Evolutionary conservation across 2,113 vertebrate species (phyloP).

Genomic region (Athene noctua): DNA sequence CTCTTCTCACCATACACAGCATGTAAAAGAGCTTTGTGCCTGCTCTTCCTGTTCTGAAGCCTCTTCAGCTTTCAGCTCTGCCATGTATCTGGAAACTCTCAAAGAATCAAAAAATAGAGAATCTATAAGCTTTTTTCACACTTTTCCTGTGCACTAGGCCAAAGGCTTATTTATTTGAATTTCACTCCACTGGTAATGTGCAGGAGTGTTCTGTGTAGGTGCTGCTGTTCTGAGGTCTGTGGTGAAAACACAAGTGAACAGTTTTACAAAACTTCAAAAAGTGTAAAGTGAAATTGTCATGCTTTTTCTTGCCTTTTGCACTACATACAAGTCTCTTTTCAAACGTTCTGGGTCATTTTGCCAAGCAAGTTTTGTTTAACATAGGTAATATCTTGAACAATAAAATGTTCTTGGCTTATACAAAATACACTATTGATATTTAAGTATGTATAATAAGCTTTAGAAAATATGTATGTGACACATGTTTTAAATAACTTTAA

Average conservation of each 20-base stretch:
- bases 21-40: neutral
- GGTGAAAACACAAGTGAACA: neutral
- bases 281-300: neutral
- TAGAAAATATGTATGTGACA: neutral
- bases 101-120: neutral
- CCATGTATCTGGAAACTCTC: neutral
- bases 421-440: neutral
- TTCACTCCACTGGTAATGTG: neutral
- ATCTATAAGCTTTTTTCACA: neutral
- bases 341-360: neutral
- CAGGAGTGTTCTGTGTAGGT: neutral
- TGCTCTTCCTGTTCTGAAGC: neutral
- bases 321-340: neutral
- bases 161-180: neutral
- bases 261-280: neutral
- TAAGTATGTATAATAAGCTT: neutral
- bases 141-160: neutral
- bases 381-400: neutral
- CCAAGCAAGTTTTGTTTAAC: neutral
- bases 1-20: neutral
- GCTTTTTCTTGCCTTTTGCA: neutral
- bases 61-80: neutral
- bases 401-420: neutral
- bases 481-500: neutral
- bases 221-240: neutral